A percentile compares a stretch with the other conserved stretches of the same genome.
Conservation (phyloP, 2,888 invertebrate species). For the Cantharis lateralis region DNA sequence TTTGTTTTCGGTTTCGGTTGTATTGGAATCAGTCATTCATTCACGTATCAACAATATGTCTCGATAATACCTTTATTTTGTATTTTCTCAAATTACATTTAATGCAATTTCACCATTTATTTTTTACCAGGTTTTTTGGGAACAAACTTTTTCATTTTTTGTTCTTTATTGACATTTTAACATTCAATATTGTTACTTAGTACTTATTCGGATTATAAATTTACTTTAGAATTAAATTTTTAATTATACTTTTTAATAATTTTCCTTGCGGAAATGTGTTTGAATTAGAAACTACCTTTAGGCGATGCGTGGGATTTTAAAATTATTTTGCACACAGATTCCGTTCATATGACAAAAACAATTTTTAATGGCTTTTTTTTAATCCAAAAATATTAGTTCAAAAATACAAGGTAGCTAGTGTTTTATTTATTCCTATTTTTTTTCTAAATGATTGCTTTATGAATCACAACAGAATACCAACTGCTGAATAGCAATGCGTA, state of each 20-base stretch:
- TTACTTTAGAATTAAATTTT: neutral
- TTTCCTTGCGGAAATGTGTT: neutral
- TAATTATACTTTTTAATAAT: neutral
- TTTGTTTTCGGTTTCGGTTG: constrained; percentile 29
- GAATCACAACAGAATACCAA: no score
- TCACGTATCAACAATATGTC: neutral
- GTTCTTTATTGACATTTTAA: no score
- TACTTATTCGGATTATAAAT: neutral
- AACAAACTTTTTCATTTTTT: neutral
- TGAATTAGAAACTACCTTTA: neutral
- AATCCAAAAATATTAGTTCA: neutral
- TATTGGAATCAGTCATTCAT: constrained; percentile 24
- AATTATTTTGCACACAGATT: neutral
- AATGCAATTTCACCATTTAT: neutral
- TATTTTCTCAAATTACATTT: neutral
- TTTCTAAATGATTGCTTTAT: no score
- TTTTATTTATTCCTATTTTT: no score
- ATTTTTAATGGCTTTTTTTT: neutral
- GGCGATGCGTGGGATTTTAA: neutral
- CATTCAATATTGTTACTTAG: neutral
- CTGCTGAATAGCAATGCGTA: no score
- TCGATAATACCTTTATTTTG: neutral
- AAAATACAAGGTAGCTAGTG: no score
- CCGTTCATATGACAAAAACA: neutral
- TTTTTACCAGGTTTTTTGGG: neutral